Evolutionary conservation across 1,140 invertebrate species (phyloP).

Genomic region (Papilio dardanus): DNA sequence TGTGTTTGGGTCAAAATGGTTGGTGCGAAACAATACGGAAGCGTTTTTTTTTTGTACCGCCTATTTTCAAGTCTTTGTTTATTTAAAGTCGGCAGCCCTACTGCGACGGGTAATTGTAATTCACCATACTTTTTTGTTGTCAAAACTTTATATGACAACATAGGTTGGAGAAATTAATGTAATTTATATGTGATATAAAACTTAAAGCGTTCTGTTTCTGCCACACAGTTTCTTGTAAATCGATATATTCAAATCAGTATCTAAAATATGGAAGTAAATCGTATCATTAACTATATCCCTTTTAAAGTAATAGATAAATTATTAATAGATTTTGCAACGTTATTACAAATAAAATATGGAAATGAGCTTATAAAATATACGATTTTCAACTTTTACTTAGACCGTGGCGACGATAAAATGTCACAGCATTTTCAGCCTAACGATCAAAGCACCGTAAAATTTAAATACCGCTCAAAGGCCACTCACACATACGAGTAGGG

Average conservation of each 20-base stretch:
- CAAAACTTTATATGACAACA: conserved; percentile 14
- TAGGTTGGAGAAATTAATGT: background rate
- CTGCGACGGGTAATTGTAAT: conserved; percentile 14
- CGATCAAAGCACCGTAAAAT: conserved; percentile 33
- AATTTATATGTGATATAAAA: background rate
- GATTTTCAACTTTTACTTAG: conserved; percentile 22
- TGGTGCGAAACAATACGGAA: too few species aligned
- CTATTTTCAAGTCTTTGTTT: background rate
- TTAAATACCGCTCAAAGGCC: conserved; percentile 33
- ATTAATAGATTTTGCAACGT: background rate
- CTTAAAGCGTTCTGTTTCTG: background rate
- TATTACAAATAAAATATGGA: conserved; percentile 1
- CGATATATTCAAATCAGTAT: too few species aligned
- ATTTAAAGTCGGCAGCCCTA: background rate
- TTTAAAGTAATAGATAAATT: background rate
- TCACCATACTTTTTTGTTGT: conserved; percentile 3
- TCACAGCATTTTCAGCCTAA: conserved; percentile 30
- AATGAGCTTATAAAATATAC: conserved; percentile 26
- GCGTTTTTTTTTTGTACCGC: too few species aligned
- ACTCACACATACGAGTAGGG: background rate
- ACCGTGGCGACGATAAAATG: conserved; percentile 18
- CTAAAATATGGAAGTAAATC: background rate
- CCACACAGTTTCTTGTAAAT: too few species aligned
- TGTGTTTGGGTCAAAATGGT: too few species aligned
- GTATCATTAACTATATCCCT: background rate